Conservation (phyloP, 2,888 invertebrate genomes). For the Antheraea yamamai region DNA sequence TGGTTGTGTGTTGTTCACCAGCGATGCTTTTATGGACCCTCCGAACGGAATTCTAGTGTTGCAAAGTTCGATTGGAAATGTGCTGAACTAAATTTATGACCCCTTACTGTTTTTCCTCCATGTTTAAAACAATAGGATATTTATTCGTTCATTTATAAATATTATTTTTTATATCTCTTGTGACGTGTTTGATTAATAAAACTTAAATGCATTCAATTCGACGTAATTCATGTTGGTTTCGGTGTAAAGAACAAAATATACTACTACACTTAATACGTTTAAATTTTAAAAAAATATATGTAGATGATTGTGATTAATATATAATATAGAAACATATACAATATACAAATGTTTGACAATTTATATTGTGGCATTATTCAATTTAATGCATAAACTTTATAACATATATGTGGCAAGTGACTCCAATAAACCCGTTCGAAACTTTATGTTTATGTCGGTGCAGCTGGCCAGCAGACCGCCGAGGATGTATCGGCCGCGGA, state of each 20-base stretch:
- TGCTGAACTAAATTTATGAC: slow-evolving; percentile 54
- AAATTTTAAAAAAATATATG: too few relatives aligned
- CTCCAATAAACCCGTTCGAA: slow-evolving; percentile 51
- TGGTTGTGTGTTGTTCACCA: slow-evolving; percentile 31
- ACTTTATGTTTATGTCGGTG: slow-evolving; percentile 46
- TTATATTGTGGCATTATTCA: not conserved
- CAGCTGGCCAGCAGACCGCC: slow-evolving; percentile 56
- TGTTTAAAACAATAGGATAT: slow-evolving; percentile 46
- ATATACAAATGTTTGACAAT: not conserved
- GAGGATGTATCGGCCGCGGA: slow-evolving; percentile 70
- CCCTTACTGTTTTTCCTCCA: slow-evolving; percentile 36
- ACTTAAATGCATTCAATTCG: not conserved
- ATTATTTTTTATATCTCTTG: slow-evolving; percentile 25
- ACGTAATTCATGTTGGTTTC: not conserved
- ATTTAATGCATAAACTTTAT: not conserved
- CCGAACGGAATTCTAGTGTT: slow-evolving; percentile 33
- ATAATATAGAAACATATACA: too few relatives aligned
- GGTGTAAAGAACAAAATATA: not conserved
- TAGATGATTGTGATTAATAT: too few relatives aligned
- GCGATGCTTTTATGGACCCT: slow-evolving; percentile 19
- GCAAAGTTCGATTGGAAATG: slow-evolving; percentile 44
- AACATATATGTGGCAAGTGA: slow-evolving; percentile 3
- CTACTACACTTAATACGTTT: not conserved
- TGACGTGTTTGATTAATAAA: slow-evolving; percentile 18
- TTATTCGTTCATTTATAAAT: slow-evolving; percentile 47